Evolutionary conservation across 2,797 vertebrate genomes (phyloP).

Genomic region (Alauda arvensis): DNA sequence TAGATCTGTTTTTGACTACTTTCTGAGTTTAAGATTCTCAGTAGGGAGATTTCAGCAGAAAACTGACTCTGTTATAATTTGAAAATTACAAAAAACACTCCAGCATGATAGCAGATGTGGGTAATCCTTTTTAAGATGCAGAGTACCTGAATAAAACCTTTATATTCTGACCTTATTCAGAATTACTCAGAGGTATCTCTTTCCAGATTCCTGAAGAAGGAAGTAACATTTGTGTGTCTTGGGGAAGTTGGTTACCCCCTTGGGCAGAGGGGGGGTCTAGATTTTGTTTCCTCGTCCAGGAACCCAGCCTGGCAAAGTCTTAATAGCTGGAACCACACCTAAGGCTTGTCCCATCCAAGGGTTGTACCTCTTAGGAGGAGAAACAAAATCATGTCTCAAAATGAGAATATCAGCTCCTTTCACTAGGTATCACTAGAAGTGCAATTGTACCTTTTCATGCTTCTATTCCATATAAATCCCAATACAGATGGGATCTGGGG

Average conservation of each 20-base stretch:
- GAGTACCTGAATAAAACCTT: not conserved
- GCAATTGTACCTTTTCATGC: not conserved
- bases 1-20: not conserved
- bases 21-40: not conserved
- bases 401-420: not conserved
- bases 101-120: not conserved
- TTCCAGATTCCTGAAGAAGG: not conserved
- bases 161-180: not conserved
- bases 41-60: not conserved
- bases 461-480: not conserved
- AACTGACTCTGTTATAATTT: not conserved
- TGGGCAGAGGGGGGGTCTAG: rapidly evolving
- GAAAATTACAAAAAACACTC: not conserved
- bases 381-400: not conserved
- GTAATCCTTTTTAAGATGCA: not conserved
- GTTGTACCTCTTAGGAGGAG: not conserved
- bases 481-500: not conserved
- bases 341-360: not conserved
- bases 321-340: not conserved
- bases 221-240: not conserved
- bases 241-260: not conserved
- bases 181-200: not conserved
- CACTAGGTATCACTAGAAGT: not conserved
- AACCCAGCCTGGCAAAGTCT: not conserved
- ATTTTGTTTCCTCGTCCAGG: not conserved